Evolutionary conservation across 2,888 invertebrate genomes (phyloP), one percentile per base, ranked within the genome.

Genomic region (Mythimna loreyi): DNA sequence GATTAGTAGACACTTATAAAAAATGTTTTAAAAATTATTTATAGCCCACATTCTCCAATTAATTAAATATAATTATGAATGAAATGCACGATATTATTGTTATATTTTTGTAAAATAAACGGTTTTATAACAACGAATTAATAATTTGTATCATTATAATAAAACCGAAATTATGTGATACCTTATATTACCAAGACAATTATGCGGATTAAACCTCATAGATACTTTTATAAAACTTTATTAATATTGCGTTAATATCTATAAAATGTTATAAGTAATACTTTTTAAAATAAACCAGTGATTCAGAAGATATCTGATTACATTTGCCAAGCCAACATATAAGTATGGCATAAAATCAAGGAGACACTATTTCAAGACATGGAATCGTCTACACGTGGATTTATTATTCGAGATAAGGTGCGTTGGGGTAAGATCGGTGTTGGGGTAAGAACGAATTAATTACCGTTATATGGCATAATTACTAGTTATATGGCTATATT

Each of bases 81-180:
- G 49, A 59, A 60, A 77, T 82, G 78, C 64, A 84, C 68, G 76
- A 79, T 78, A 78, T 85, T 75, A 86, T 87, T 90, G 88, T 90
- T 90, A 90, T 92, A 92, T 92, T 92, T 93, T 92, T 92, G 81
- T 90, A 71, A 33, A 92, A 90, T 91, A 90, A 92, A 92, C 85
- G 23, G 72, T 72, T 79, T 81, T 82, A 23, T 74, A 72, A 60
- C 30, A 21, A 57, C 56, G 69, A 21, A 68, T 8, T 40, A 13
- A 40, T 25, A n/a, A 50, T 30, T 67, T 6, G 47, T 82, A 49
- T 67, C 33, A 49, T 73, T 76, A 72, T 66, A 90, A 63, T 98
- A 97, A 61, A 98, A 68, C 49, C 55, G 30, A 23, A 47, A 36
- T 40, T 7, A 49, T 33, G 23, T 60, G 21, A 55, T 43, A 57